Evolutionary conservation across 2,888 invertebrate genomes (phyloP).

Genomic region (Auanema freiburgensis): DNA sequence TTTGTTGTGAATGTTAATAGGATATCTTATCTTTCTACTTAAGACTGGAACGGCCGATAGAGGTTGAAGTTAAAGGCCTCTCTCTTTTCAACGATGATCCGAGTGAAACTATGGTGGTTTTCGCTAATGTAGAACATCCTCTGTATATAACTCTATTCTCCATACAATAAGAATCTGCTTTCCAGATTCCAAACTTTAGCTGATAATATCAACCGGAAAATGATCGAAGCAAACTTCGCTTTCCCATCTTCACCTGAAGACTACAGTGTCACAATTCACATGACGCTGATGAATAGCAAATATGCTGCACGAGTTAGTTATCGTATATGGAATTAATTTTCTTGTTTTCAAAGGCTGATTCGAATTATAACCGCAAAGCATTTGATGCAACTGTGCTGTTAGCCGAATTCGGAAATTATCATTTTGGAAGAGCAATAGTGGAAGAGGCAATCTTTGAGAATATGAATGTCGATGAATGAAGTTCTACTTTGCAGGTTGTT

Average conservation of each 20-base stretch:
- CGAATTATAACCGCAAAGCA: no score
- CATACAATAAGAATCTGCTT: no score
- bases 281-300: slow-evolving; percentile 41
- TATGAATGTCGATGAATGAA: no score
- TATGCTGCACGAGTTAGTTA: slow-evolving; percentile 22
- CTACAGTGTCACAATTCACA: slow-evolving; percentile 30
- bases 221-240: slow-evolving; percentile 18
- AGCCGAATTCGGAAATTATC: no score
- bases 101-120: slow-evolving; percentile 27
- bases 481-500: no score
- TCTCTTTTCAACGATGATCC: slow-evolving; percentile 48
- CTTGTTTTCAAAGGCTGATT: no score
- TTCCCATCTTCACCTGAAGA: slow-evolving; percentile 2
- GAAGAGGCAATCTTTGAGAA: no score
- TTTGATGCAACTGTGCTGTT: no score
- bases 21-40: not conserved
- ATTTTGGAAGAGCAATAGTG: no score
- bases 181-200: slow-evolving; percentile 27
- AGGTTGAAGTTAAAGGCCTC: slow-evolving; percentile 28
- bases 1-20: not conserved
- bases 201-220: slow-evolving; percentile 18
- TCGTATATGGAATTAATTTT: no score
- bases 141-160: no score
- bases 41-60: slow-evolving; percentile 1
- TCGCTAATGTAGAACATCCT: slow-evolving; percentile 24